A percentile compares a stretch with the other conserved stretches of the same genome.
Conservation (phyloP, 1,140 invertebrate species). For the Diachasma alloeum region DNA sequence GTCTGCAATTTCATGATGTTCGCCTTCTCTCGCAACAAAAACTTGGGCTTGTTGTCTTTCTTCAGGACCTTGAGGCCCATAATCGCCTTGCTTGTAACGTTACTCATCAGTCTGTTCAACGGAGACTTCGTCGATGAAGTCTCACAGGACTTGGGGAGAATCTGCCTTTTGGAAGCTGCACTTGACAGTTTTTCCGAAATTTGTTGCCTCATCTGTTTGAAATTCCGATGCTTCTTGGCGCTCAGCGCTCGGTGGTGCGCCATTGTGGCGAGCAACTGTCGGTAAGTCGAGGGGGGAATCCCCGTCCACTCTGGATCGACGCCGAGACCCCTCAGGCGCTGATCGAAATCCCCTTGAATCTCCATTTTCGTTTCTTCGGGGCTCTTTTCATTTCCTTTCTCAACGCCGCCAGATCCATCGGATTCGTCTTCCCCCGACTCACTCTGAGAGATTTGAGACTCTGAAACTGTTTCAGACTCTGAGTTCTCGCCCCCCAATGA, state of each 20-base stretch:
- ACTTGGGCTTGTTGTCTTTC: constrained; percentile 29
- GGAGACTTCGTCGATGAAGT: constrained; percentile 54
- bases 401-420: background rate
- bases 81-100: constrained; percentile 66
- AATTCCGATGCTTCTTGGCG: constrained; percentile 64
- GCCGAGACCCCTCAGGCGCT: constrained; percentile 64
- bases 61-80: constrained; percentile 61
- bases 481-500: background rate
- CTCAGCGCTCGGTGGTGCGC: constrained; percentile 65
- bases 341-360: constrained; percentile 45
- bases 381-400: background rate
- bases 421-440: background rate
- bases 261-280: constrained; percentile 64
- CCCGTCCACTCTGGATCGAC: constrained; percentile 68
- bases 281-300: constrained; percentile 62
- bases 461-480: background rate
- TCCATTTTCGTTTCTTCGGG: constrained; percentile 41
- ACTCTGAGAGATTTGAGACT: background rate
- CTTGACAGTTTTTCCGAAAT: constrained; percentile 64
- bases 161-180: constrained; percentile 45
- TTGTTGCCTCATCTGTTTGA: constrained; percentile 62
- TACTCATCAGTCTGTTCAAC: constrained; percentile 58
- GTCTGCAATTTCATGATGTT: constrained; percentile 31
- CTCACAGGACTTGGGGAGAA: constrained; percentile 39
- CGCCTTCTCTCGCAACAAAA: constrained; percentile 29